phyloP scores from a whole-genome alignment of 2,797 vertebrate species.

The Austrolebias charrua region DNA sequence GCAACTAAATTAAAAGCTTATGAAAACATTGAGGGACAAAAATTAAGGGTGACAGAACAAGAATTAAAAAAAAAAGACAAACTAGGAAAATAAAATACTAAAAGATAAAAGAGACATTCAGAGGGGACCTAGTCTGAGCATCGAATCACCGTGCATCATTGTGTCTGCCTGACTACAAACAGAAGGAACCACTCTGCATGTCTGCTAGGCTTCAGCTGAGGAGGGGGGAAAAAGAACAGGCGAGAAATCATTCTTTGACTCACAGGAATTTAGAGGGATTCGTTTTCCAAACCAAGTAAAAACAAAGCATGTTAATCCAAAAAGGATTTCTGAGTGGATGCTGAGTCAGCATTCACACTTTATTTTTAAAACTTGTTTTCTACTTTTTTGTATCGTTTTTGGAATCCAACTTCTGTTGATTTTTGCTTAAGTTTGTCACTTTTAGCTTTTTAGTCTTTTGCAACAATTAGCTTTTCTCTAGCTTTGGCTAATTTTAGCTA shows the following conservation, averaged over 20 bases:
- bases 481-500: no score
- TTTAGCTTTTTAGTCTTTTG: no score
- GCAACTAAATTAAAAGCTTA: slow-evolving; percentile 48
- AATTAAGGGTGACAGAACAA: slow-evolving; percentile 23
- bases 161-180: slow-evolving; percentile 34
- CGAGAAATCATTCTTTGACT: slow-evolving; percentile 14
- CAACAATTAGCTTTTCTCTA: no score
- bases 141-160: slow-evolving; percentile 64
- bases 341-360: no score
- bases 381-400: no score
- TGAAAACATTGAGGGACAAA: slow-evolving; percentile 39
- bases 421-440: no score
- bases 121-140: slow-evolving; percentile 59
- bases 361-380: no score
- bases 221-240: slow-evolving; percentile 15
- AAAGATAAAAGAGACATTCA: slow-evolving; percentile 41
- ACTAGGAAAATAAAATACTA: neutral
- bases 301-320: slow-evolving; percentile 21
- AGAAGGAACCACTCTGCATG: slow-evolving; percentile 43
- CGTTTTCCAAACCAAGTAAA: slow-evolving; percentile 21
- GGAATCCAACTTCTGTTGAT: no score
- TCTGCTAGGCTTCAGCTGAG: slow-evolving; percentile 36
- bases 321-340: no score
- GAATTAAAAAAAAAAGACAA: slow-evolving; percentile 30
- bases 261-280: slow-evolving; percentile 19